Evolutionary conservation across 2,113 vertebrate species (phyloP).

Genomic region (Prinia subflava): DNA sequence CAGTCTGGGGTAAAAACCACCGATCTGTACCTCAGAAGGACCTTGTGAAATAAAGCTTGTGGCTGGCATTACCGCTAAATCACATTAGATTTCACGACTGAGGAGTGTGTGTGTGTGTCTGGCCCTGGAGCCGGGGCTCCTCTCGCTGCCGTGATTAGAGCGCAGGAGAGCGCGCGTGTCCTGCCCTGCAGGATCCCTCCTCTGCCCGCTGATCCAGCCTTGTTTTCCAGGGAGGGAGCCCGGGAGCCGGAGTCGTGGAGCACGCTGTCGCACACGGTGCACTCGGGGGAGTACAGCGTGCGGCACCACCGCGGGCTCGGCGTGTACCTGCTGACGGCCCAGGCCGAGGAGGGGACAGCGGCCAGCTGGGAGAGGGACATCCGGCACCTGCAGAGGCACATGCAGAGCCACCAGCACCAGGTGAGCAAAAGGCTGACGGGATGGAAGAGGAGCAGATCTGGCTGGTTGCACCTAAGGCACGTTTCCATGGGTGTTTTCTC

Average conservation of each 20-base stretch:
- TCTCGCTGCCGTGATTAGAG: background rate
- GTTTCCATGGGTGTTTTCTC: background rate
- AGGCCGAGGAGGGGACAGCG: constrained; percentile 38
- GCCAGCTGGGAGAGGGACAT: constrained; percentile 73
- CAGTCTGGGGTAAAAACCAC: background rate
- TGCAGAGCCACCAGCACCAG: constrained; percentile 65
- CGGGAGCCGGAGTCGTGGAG: constrained; percentile 65
- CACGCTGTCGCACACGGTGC: constrained; percentile 68
- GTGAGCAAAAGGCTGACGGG: constrained; percentile 48
- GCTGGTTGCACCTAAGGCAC: background rate
- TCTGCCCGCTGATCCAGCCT: background rate
- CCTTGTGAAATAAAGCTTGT: background rate
- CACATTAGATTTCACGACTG: background rate
- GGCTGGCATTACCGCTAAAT: background rate
- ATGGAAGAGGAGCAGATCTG: background rate
- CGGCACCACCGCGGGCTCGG: constrained; percentile 80
- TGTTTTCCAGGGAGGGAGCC: constrained; percentile 68
- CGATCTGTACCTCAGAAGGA: background rate
- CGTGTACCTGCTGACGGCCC: constrained; percentile 83
- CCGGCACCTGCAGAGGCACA: constrained; percentile 73
- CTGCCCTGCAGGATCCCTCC: background rate
- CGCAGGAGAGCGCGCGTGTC: background rate
- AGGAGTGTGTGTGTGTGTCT: background rate
- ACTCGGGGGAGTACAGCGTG: constrained; percentile 72
- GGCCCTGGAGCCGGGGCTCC: background rate